Evolutionary conservation across 2,888 invertebrate genomes (phyloP).

Genomic region (Cephus rjabovi): DNA sequence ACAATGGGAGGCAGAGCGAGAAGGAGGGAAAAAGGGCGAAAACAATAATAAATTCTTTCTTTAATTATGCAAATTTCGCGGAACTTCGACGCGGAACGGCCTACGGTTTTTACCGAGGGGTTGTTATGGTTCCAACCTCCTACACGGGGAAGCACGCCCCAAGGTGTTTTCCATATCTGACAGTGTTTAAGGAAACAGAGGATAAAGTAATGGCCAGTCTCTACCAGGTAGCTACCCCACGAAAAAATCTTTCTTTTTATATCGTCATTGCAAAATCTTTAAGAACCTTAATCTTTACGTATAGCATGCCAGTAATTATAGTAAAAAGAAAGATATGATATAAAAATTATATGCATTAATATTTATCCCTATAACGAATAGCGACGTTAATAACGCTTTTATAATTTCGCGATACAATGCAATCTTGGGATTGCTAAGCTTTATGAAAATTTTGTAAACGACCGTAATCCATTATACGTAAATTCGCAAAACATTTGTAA

Average conservation of each 20-base stretch:
- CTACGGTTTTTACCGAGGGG: background rate
- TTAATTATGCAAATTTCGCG: constrained; percentile 21
- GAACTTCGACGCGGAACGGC: background rate
- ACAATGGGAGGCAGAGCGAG: background rate
- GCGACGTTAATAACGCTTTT: background rate
- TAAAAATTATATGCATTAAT: background rate
- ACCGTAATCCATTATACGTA: background rate
- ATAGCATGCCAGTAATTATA: background rate
- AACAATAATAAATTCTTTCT: constrained; percentile 20
- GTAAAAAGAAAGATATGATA: background rate
- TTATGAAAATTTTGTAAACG: background rate
- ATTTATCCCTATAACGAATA: background rate
- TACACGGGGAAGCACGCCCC: background rate
- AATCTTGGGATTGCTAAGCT: background rate
- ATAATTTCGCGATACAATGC: background rate
- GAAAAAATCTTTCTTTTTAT: background rate
- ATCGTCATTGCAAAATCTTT: background rate
- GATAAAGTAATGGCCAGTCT: background rate
- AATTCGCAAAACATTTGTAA: background rate
- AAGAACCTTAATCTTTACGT: too few species aligned
- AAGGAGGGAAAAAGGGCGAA: background rate
- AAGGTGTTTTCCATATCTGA: background rate
- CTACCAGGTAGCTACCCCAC: background rate
- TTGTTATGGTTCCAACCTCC: background rate
- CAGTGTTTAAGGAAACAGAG: background rate